phyloP scores from a whole-genome alignment of 2,888 invertebrate genomes.

The Mythimna pallens region DNA sequence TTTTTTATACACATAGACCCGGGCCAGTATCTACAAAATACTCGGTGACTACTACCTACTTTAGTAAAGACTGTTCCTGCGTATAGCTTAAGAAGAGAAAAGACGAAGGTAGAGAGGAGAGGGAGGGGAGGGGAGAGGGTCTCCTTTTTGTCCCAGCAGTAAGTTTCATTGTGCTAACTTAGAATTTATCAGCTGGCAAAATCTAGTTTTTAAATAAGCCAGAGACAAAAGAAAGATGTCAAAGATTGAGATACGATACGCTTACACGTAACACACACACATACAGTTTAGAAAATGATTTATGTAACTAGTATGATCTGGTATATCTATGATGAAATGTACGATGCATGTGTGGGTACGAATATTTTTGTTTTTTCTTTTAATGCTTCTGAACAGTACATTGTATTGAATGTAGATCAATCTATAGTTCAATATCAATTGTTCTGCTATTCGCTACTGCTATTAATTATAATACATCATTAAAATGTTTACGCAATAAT shows the following conservation, averaged over 20 bases:
- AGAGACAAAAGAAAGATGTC: neutral
- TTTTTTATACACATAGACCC: too few species aligned
- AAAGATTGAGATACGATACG: too few species aligned
- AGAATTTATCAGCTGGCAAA: neutral
- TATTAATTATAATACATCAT: neutral
- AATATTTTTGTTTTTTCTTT: neutral
- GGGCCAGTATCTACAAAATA: too few species aligned
- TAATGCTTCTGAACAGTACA: neutral
- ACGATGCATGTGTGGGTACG: too few species aligned
- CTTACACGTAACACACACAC: too few species aligned
- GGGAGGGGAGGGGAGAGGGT: too few species aligned
- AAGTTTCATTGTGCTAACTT: neutral
- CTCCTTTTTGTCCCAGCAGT: neutral
- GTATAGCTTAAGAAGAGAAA: neutral
- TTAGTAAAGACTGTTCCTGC: neutral
- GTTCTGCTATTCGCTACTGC: neutral
- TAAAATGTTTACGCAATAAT: slow-evolving; percentile 14
- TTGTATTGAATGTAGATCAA: neutral
- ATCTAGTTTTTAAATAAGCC: neutral
- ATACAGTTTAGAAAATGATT: too few species aligned
- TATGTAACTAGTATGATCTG: too few species aligned
- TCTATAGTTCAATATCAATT: slow-evolving; percentile 16
- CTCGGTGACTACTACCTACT: neutral
- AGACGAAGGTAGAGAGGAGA: too few species aligned
- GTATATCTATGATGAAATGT: too few species aligned